Evolutionary conservation across 2,113 vertebrate genomes (phyloP).

Genomic region (Puma concolor): DNA sequence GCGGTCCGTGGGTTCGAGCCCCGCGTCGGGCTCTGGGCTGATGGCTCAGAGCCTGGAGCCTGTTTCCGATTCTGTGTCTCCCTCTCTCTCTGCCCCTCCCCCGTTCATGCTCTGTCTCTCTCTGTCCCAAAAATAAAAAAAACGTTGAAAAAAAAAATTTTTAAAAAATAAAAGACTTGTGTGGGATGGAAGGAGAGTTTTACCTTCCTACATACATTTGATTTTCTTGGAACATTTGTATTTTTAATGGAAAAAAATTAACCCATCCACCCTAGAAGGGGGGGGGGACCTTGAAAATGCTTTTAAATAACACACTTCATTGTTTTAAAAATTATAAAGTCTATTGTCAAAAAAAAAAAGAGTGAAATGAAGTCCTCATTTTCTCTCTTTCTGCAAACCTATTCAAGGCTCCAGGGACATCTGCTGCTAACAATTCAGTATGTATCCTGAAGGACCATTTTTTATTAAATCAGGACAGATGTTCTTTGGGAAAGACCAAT

Average conservation of each 20-base stretch:
- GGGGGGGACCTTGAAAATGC: neutral
- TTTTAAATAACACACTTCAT: slow-evolving; percentile 22
- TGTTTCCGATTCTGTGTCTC: too few species aligned
- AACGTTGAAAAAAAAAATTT: too few species aligned
- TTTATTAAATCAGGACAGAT: neutral
- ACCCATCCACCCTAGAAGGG: neutral
- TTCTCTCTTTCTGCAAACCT: neutral
- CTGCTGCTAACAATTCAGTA: neutral
- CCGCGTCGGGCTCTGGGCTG: too few species aligned
- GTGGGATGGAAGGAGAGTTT: neutral
- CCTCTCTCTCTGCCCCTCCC: too few species aligned
- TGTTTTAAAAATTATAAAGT: neutral
- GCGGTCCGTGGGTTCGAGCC: too few species aligned
- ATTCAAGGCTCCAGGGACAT: neutral
- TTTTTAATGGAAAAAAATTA: slow-evolving; percentile 19
- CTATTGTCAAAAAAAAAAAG: neutral
- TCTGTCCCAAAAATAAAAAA: too few species aligned
- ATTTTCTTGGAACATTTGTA: neutral
- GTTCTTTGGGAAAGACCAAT: neutral
- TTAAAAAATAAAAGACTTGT: neutral
- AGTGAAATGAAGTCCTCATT: neutral
- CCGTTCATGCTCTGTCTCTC: too few species aligned
- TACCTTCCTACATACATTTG: neutral
- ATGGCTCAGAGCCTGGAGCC: too few species aligned
- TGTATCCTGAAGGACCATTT: neutral